phyloP scores from a whole-genome alignment of 2,888 invertebrate genomes.

The Athripsodes cinereus region DNA sequence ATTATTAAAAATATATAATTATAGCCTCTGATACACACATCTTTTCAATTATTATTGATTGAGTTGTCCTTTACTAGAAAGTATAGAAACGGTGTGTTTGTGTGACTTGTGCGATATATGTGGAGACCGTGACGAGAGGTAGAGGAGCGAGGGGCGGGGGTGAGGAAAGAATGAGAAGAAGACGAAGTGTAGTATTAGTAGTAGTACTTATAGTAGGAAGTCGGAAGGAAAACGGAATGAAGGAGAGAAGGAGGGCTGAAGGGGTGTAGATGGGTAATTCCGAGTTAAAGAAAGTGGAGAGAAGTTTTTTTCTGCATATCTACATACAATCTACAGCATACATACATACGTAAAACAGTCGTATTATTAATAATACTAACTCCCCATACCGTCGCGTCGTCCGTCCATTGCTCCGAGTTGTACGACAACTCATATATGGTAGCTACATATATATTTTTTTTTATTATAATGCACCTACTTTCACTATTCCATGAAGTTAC shows the following conservation, averaged over 20 bases:
- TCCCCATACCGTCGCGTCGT: background rate
- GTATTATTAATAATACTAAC: background rate
- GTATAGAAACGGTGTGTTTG: slow-evolving; percentile 11
- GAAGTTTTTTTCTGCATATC: slow-evolving; percentile 18
- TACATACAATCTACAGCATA: background rate
- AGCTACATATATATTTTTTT: too few species aligned
- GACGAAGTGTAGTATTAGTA: background rate
- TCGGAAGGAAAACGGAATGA: background rate
- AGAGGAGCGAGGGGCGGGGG: background rate
- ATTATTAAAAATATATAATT: too few species aligned
- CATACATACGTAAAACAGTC: background rate
- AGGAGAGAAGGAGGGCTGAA: background rate
- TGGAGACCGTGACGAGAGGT: background rate
- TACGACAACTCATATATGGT: background rate
- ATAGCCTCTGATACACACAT: too few species aligned
- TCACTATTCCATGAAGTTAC: too few species aligned
- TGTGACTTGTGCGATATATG: slow-evolving; percentile 17
- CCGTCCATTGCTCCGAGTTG: background rate
- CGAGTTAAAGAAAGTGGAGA: slow-evolving; percentile 19
- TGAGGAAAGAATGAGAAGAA: background rate
- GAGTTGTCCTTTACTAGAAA: slow-evolving; percentile 12
- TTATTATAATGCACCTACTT: too few species aligned
- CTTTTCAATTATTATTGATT: slow-evolving; percentile 17
- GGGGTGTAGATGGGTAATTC: slow-evolving; percentile 7
- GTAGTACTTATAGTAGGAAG: too few species aligned